Conservation (phyloP, 1,140 invertebrate species). For the Drosophila rhopaloa region DNA sequence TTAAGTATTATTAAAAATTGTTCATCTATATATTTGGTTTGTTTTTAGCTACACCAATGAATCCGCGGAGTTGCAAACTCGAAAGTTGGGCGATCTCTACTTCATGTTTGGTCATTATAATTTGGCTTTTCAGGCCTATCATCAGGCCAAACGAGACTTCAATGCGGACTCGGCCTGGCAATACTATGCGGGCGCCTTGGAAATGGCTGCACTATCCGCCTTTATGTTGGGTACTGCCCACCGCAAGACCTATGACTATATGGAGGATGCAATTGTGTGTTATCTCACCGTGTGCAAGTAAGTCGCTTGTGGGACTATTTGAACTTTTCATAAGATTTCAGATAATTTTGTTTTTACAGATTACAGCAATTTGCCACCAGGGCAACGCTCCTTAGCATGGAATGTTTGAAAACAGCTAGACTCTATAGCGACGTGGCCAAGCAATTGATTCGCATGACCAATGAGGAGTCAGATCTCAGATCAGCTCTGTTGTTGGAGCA, state of each 20-base stretch:
- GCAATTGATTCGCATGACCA: conserved; percentile 97
- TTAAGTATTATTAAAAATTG: not conserved
- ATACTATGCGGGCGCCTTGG: conserved; percentile 97
- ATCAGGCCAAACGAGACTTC: conserved; percentile 98
- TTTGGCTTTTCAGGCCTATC: conserved; percentile 96
- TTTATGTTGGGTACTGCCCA: conserved; percentile 94
- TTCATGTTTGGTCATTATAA: conserved; percentile 98
- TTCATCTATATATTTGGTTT: not conserved
- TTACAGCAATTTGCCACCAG: conserved; percentile 95
- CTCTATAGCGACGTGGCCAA: conserved; percentile 95
- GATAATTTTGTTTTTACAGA: conserved; percentile 84
- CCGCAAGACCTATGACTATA: conserved; percentile 93
- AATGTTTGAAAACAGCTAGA: conserved; percentile 91
- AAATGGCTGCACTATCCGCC: conserved; percentile 97
- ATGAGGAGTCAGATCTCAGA: conserved; percentile 95
- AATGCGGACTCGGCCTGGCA: conserved; percentile 98
- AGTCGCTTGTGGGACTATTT: not conserved
- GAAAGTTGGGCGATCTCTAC: conserved; percentile 96
- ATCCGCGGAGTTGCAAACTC: conserved; percentile 96
- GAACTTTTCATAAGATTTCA: too few relatives aligned
- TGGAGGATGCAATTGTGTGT: conserved; percentile 96
- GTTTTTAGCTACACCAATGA: conserved; percentile 91
- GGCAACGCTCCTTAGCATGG: conserved; percentile 94
- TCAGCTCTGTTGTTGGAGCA: conserved; percentile 97
- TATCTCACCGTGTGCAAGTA: conserved; percentile 95